These are phyloP conservation scores for Patella depressa DNA, from an alignment of 2,888 invertebrate species.

Conservation along the genomic window DNA sequence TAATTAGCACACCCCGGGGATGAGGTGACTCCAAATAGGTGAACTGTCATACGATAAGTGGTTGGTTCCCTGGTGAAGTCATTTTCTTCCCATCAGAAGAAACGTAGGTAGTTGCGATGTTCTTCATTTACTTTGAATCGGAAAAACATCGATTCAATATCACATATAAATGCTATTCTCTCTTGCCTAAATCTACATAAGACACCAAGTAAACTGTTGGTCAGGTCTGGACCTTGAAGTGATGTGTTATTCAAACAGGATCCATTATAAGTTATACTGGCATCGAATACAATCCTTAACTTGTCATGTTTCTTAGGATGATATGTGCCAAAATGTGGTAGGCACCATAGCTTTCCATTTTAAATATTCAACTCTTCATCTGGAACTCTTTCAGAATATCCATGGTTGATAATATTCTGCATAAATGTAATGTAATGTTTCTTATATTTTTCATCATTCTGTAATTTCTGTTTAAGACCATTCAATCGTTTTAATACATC, in stretches of 20 bases:
- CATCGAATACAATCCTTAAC: constrained; percentile 36
- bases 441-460: constrained; percentile 11
- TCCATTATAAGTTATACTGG: constrained; percentile 32
- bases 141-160: constrained; percentile 37
- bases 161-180: constrained; percentile 35
- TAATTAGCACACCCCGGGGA: constrained; percentile 13
- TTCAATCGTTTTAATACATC: constrained; percentile 13
- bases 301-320: constrained; percentile 31
- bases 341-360: constrained; percentile 32
- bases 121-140: constrained; percentile 31
- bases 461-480: constrained; percentile 5
- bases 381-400: constrained; percentile 26
- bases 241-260: constrained; percentile 36
- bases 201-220: constrained; percentile 42
- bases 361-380: neutral
- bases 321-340: constrained; percentile 38
- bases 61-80: neutral
- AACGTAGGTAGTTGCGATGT: constrained; percentile 32
- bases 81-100: constrained; percentile 35
- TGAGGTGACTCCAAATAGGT: constrained; percentile 15
- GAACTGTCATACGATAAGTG: constrained; percentile 13
- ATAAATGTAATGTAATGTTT: constrained; percentile 25
- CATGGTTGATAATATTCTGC: constrained; percentile 25
- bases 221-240: constrained; percentile 43
- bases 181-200: constrained; percentile 40